Conservation (phyloP, 2,113 vertebrate genomes). For the Galbula dea region DNA sequence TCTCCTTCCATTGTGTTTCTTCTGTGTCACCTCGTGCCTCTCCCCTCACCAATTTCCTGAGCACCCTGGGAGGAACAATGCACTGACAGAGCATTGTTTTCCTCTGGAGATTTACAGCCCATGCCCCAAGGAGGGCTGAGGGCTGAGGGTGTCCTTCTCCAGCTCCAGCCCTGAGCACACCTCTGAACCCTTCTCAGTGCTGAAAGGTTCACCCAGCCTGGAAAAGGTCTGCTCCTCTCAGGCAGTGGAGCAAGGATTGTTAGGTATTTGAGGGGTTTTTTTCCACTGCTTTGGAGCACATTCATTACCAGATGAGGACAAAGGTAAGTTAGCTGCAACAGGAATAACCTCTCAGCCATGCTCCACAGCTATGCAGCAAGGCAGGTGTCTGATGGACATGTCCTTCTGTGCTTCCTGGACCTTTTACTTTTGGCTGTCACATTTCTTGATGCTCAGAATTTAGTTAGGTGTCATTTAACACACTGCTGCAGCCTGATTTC, state of each 20-base stretch:
- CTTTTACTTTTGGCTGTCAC: neutral
- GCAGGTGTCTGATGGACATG: neutral
- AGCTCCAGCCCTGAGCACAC: neutral
- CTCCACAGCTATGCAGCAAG: neutral
- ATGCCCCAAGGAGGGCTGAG: accelerated
- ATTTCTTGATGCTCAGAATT: neutral
- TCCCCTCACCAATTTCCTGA: conserved; percentile 11
- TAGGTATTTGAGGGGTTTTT: too few species aligned
- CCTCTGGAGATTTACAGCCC: neutral
- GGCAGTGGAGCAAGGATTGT: neutral
- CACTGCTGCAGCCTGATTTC: neutral
- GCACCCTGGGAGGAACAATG: conserved; percentile 38
- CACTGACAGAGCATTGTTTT: neutral
- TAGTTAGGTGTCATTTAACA: neutral
- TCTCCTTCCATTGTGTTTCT: conserved; percentile 22
- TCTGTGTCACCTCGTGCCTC: neutral
- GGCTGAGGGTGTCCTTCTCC: neutral
- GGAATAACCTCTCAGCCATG: neutral
- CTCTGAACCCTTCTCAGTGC: neutral
- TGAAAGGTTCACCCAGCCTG: neutral
- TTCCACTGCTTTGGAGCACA: neutral
- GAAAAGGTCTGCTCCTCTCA: neutral
- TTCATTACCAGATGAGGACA: neutral
- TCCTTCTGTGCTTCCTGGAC: neutral
- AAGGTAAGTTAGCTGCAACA: neutral